A percentile compares a stretch with the other conserved stretches of the same genome.
Evolutionary conservation across 2,113 vertebrate genomes (phyloP).

Genomic region (Tautogolabrus adspersus): DNA sequence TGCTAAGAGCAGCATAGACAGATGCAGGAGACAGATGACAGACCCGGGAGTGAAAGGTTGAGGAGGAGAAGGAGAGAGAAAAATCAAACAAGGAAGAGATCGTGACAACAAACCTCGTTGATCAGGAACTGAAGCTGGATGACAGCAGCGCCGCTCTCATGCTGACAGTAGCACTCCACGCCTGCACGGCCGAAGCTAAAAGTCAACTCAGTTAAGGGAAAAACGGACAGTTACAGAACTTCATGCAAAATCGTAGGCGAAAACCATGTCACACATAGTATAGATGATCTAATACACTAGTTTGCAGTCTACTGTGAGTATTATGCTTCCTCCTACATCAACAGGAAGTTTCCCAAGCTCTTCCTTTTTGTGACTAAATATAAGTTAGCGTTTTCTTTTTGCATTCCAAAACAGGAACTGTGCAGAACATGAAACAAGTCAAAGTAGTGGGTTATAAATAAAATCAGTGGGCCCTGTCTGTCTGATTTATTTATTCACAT

Average conservation of each 20-base stretch:
- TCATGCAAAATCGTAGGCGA: neutral
- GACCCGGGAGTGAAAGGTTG: neutral
- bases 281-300: neutral
- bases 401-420: conserved; percentile 5
- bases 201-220: conserved; percentile 86
- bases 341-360: neutral
- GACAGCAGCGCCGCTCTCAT: conserved; percentile 94
- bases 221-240: neutral
- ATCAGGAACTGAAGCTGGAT: conserved; percentile 99
- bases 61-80: conserved; percentile 7
- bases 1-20: neutral
- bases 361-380: neutral
- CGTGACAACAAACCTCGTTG: conserved; percentile 89
- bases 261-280: neutral
- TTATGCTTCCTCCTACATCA: neutral
- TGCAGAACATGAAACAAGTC: conserved; percentile 30
- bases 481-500: conserved; percentile 62
- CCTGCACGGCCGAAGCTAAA: conserved; percentile 94
- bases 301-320: neutral
- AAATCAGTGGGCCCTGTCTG: conserved; percentile 49
- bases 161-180: conserved; percentile 98
- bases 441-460: conserved; percentile 66
- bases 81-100: conserved; percentile 7
- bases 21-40: conserved; percentile 8
- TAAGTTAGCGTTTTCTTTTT: neutral